phyloP scores from a whole-genome alignment of 1,140 invertebrate genomes.

The Magallana angulata region DNA sequence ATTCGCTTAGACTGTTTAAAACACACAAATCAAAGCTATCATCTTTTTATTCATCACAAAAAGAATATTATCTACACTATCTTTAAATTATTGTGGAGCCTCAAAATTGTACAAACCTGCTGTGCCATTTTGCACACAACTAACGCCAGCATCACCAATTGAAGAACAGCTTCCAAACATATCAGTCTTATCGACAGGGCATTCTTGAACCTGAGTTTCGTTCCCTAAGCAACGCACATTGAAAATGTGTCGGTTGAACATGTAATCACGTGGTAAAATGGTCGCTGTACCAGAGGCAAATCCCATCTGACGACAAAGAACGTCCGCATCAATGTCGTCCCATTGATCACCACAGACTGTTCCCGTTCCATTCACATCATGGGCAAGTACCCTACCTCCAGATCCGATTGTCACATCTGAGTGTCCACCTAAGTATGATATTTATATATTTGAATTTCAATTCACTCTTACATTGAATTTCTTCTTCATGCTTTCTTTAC shows the following conservation, averaged over 20 bases:
- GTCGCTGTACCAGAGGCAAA: neutral
- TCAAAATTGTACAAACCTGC: no score
- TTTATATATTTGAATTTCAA: no score
- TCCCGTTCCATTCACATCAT: neutral
- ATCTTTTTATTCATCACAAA: no score
- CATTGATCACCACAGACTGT: neutral
- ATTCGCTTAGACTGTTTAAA: no score
- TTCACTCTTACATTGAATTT: no score
- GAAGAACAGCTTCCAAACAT: neutral
- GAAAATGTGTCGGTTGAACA: neutral
- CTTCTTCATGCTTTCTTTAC: no score
- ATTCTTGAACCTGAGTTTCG: neutral
- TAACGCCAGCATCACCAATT: neutral
- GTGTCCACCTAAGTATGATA: no score
- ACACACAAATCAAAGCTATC: no score
- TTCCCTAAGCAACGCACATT: neutral
- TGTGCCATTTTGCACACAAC: neutral
- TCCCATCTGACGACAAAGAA: slow-evolving; percentile 25
- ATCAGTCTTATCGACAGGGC: neutral
- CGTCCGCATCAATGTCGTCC: slow-evolving; percentile 10
- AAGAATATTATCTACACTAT: no score
- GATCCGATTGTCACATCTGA: neutral
- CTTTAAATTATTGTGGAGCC: no score
- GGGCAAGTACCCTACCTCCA: neutral
- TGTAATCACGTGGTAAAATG: slow-evolving; percentile 4